Evolutionary conservation across 2,888 invertebrate genomes (phyloP).

Genomic region (Torymus texanus): DNA sequence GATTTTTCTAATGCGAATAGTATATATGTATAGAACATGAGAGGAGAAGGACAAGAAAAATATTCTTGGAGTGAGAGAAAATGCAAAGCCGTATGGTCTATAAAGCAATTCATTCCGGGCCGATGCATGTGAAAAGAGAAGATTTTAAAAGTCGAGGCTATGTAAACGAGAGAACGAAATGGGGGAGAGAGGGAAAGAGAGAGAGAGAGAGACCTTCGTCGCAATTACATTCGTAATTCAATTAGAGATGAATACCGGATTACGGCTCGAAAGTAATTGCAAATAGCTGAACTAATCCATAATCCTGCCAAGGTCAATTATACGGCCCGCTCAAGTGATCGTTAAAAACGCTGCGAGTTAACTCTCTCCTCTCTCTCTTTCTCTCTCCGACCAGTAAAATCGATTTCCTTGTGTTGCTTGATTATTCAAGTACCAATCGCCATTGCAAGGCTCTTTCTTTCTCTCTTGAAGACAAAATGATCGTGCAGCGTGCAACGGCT

Average conservation of each 20-base stretch:
- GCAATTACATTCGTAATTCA: conserved; percentile 44
- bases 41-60: no score
- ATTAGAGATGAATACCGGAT: conserved; percentile 47
- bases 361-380: background rate
- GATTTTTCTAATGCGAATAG: no score
- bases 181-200: no score
- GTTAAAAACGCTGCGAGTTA: conserved; percentile 42
- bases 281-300: conserved; percentile 44
- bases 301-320: conserved; percentile 54
- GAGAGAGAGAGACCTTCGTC: background rate
- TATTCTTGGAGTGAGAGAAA: no score
- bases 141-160: background rate
- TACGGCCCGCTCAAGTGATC: conserved; percentile 47
- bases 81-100: no score
- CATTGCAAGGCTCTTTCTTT: conserved; percentile 3
- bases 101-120: no score
- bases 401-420: conserved; percentile 47
- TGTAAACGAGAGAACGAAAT: conserved; percentile 14
- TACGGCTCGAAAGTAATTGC: conserved; percentile 36
- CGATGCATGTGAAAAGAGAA: background rate
- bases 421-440: conserved; percentile 50
- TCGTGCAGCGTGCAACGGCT: background rate
- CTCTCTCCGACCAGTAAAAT: conserved; percentile 20
- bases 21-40: no score
- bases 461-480: conserved; percentile 40